Conservation (phyloP, 1,140 invertebrate species). For the Teleogryllus occipitalis region DNA sequence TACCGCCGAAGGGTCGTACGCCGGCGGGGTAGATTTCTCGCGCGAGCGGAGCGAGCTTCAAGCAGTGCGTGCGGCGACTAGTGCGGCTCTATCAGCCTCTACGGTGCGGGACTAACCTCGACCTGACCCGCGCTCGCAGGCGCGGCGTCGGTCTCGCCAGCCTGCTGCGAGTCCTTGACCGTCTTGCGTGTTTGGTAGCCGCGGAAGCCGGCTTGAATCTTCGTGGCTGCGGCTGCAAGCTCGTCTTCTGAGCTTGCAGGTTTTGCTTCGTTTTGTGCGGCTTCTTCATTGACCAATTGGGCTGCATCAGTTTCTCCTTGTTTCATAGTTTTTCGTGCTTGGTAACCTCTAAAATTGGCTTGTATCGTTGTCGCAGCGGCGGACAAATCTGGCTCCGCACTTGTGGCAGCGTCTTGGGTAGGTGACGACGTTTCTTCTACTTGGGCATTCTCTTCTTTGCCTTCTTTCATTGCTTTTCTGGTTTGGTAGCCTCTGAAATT, state of each 20-base stretch:
- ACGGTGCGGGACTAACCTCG: background rate
- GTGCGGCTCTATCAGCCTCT: background rate
- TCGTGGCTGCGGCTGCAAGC: conserved; percentile 23
- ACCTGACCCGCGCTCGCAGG: background rate
- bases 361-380: conserved; percentile 27
- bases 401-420: background rate
- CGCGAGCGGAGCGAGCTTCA: background rate
- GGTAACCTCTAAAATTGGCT: conserved; percentile 27
- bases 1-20: no score
- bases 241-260: background rate
- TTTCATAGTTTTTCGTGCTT: conserved; percentile 24
- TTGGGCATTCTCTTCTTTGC: background rate
- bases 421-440: background rate
- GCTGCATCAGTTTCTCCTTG: conserved; percentile 10
- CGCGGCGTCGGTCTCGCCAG: background rate
- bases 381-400: background rate
- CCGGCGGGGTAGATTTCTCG: no score
- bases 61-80: background rate
- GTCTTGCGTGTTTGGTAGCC: conserved; percentile 25
- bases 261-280: no score
- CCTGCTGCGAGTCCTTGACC: background rate
- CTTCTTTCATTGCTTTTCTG: conserved; percentile 20
- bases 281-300: background rate
- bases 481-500: conserved; percentile 26
- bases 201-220: conserved; percentile 27